Base-by-base conservation (phyloP, 1,140 invertebrate species). In the Macrobrachium nipponense region DNA sequence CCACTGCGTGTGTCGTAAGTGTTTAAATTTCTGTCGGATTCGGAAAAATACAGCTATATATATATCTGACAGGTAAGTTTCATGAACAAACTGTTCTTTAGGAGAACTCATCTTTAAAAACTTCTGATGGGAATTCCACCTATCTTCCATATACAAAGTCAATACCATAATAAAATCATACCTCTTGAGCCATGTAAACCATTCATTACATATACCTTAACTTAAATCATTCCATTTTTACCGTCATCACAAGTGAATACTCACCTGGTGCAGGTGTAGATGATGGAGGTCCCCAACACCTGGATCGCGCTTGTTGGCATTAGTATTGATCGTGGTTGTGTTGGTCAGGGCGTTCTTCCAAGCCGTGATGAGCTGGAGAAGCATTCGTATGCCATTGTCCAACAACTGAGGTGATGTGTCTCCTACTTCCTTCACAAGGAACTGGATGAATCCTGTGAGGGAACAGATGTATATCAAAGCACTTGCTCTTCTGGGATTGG, bases 361-460 rank as follows among this genome's bases (percentile, higher is more conserved):
- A 88, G 96, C 95, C 8, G 96, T 97, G 17, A 99, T 91, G 68
- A 99, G 93, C 90, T 99, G 98, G 14, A 98, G 92, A 17, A 99
- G 90, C 94, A 99, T 97, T 75, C 97, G 93, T 4, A 99, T 92
- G n/a, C 97, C 96, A 90, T 97, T 97, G 90, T 99, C 98, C 12
- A 99, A 92, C 27, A 99, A 93, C 90, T 97, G 96, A 11, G 90
- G 90, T 36, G 95, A 94, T n/a, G 81, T 84, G 90, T 99, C 97
- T 90, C 94, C 93, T 68, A 99, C 96, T 91, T 99, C 98, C 89
- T 96, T 95, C 61, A 96, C 95, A 20, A 99, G 92, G 92, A 99
- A 99, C 92, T 98, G 97, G 2, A 98, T 96, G 91, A 98, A 98
- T 18, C 97, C 96, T 92, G 93, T 23, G 90, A 61, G 8, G 14